Conservation (phyloP, 2,888 invertebrate species). For the Lasioglossum figueresi region DNA sequence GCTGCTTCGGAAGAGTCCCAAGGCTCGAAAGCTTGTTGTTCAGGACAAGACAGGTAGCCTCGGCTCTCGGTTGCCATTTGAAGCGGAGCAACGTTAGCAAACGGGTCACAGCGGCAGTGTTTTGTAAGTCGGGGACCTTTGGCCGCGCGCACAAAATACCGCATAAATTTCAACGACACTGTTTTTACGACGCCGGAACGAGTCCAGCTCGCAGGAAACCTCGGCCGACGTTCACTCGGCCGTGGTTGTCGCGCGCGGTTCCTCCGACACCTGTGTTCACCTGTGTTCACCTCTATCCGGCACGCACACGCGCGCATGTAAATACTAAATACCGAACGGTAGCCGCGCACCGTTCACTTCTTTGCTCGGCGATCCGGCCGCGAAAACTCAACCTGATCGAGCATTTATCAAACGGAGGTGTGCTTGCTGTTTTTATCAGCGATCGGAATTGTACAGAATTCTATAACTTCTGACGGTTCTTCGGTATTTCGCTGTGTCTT, state of each 20-base stretch:
- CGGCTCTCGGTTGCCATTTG: slow-evolving; percentile 16
- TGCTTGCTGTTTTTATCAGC: neutral
- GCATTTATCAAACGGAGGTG: slow-evolving; percentile 10
- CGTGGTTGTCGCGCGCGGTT: slow-evolving; percentile 31
- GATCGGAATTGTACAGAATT: neutral
- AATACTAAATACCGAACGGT: slow-evolving; percentile 32
- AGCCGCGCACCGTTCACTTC: slow-evolving; percentile 51
- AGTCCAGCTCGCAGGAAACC: slow-evolving; percentile 60
- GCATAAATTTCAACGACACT: slow-evolving; percentile 46
- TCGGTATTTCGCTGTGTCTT: neutral
- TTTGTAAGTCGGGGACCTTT: slow-evolving; percentile 46
- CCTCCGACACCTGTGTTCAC: slow-evolving; percentile 63
- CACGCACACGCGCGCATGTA: slow-evolving; percentile 48
- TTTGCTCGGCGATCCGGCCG: neutral
- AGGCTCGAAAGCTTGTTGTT: neutral
- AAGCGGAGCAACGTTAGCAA: slow-evolving; percentile 13
- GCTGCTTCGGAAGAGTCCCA: neutral
- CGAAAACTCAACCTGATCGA: neutral
- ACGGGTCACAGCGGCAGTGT: slow-evolving; percentile 15
- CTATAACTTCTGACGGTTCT: neutral
- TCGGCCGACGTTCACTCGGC: slow-evolving; percentile 29
- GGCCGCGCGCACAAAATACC: slow-evolving; percentile 51
- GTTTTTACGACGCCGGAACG: slow-evolving; percentile 50
- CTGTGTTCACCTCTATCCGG: slow-evolving; percentile 46
- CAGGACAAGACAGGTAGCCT: neutral